phyloP scores from a whole-genome alignment of 2,113 vertebrate species.

The Pelecanoides urinatrix region DNA sequence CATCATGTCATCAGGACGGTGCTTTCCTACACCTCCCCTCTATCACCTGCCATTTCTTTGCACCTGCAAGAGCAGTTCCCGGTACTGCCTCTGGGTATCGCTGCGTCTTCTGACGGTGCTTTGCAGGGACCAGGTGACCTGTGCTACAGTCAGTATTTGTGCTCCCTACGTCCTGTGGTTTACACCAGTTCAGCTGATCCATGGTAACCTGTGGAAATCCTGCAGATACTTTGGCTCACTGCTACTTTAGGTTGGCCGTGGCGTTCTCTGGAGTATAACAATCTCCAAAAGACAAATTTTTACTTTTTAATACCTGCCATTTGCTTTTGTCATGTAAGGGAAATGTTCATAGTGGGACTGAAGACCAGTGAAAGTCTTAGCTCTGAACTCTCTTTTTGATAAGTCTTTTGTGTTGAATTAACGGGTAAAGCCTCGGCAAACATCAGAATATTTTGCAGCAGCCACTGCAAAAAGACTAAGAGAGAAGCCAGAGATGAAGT shows the following conservation, averaged over 20 bases:
- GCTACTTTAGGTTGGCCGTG: rapidly evolving
- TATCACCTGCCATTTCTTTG: background rate
- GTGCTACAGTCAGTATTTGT: background rate
- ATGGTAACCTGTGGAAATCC: background rate
- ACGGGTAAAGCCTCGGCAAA: rapidly evolving
- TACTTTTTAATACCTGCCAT: background rate
- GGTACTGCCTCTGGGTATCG: background rate
- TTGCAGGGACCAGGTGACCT: background rate
- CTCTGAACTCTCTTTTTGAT: background rate
- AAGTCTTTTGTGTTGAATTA: background rate
- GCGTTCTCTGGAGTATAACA: rapidly evolving
- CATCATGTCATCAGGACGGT: background rate
- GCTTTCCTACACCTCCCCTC: background rate
- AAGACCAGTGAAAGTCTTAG: background rate
- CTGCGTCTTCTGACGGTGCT: rapidly evolving
- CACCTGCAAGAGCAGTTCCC: background rate
- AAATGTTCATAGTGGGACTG: background rate
- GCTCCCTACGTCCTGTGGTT: background rate
- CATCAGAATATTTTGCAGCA: background rate
- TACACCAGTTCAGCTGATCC: background rate
- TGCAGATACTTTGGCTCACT: background rate
- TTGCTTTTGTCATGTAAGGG: background rate
- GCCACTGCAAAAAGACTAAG: background rate
- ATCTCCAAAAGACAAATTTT: background rate
- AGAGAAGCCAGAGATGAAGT: background rate